Evolutionary conservation across 1,140 invertebrate species (phyloP), one percentile per base, ranked within the genome.

Genomic region (Reticulitermes speratus): DNA sequence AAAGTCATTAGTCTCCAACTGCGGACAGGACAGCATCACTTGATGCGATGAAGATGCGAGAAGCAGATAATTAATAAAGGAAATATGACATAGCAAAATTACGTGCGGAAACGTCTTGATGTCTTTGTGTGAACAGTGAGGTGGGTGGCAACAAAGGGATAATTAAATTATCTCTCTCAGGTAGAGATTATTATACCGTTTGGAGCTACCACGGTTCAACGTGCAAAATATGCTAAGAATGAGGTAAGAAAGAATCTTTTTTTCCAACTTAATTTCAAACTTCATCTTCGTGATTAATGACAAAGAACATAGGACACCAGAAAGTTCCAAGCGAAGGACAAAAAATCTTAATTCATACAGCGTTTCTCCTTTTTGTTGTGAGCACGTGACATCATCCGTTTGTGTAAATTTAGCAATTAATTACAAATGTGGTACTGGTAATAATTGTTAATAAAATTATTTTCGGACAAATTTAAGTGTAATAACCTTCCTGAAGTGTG

Each of bases 191-290:
- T 75, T 30, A 75, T 75, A 75, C 25, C n/a, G 65, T 75, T 6
- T 75, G 5, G 25, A n/a, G 65, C 65, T 75, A 75, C 65, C 16
- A 75, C 65, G 65, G 25, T 75, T 75, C 65, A 75, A 75, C 65
- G 65, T 75, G 65, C 65, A 75, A 75, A 75, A 75, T 75, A 75
- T 75, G n/a, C 7, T 30, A 8, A 75, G n/a, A 30, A 75, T 75
- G 25, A 30, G 65, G 65, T 25, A 75, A 30, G 25, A 75, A 75
- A 75, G 3, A 75, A 75, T 75, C 65, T 25, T 75, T 75, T 59
- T 75, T 75, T 75, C 65, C n/a, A 75, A n/a, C 65, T 75, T 75
- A 25, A 75, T 75, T 75, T 75, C n/a, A 75, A 75, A 75, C 65
- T 75, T 75, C 65, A 75, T 75, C 65, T 30, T 9, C 25, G 65